Percentiles rank a stretch among this genome's conserved stretches.
Evolutionary conservation across 2,888 invertebrate species (phyloP).

Genomic region (Epicampocera succincta): DNA sequence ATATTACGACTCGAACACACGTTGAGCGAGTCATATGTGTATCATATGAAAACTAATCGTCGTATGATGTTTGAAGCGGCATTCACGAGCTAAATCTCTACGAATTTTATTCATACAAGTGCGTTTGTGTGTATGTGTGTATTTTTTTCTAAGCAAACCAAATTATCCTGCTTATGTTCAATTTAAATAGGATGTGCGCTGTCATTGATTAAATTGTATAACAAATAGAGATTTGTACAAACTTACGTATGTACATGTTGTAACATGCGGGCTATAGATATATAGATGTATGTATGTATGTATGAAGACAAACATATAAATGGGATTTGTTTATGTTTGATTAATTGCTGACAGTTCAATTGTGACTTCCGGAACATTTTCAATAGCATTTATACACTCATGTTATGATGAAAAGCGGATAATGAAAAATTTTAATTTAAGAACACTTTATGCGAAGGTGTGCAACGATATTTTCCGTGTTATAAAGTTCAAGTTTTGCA

Average conservation of each 20-base stretch:
- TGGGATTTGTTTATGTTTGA: constrained; percentile 66
- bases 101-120: no score
- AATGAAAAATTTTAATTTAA: neutral
- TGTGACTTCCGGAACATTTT: constrained; percentile 49
- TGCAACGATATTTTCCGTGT: no score
- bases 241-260: no score
- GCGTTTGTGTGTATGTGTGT: no score
- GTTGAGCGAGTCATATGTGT: no score
- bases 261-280: no score
- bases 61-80: neutral
- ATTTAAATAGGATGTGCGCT: constrained; percentile 61
- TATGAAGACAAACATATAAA: constrained; percentile 17
- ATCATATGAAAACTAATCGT: no score
- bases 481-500: no score
- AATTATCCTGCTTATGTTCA: constrained; percentile 16
- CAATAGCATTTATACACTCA: constrained; percentile 40
- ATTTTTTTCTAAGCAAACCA: constrained; percentile 24
- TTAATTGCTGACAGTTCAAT: constrained; percentile 68
- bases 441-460: no score
- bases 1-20: no score
- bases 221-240: neutral
- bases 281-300: neutral
- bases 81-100: constrained; percentile 22
- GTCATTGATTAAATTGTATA: constrained; percentile 42
- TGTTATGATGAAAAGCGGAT: neutral